These are phyloP conservation scores for Hucho hucho DNA, from an alignment of 2,113 vertebrate genomes.

Conservation along the genomic window DNA sequence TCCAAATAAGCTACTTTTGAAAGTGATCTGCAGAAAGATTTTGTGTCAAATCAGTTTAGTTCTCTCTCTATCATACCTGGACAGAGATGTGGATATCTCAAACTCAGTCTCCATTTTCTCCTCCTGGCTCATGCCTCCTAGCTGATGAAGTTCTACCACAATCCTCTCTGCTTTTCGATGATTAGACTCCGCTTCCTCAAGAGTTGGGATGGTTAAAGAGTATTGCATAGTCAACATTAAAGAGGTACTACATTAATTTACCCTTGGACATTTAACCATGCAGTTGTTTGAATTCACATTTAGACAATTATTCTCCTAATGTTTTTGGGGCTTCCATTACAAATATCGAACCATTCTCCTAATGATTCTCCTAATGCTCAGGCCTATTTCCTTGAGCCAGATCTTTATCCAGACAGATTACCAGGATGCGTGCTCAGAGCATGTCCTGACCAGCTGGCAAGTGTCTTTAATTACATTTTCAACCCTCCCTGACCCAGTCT, in stretches of 20 bases:
- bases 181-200: conserved; percentile 50
- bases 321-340: no score
- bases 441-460: no score
- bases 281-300: not conserved
- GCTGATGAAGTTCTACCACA: conserved; percentile 50
- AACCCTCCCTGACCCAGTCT: no score
- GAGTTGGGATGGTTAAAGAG: conserved; percentile 56
- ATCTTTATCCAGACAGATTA: no score
- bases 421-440: no score
- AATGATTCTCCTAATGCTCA: not conserved
- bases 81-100: conserved; percentile 56
- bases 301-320: no score
- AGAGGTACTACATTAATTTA: not conserved
- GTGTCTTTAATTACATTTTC: no score
- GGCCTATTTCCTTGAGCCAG: no score
- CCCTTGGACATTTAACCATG: not conserved
- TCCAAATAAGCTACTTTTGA: no score
- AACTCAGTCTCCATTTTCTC: conserved; percentile 51
- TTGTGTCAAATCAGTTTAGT: not conserved
- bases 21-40: no score
- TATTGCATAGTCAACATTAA: not conserved
- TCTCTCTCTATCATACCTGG: conserved; percentile 48
- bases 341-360: no score
- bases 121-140: conserved; percentile 35
- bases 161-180: conserved; percentile 52